Evolutionary conservation across 2,888 invertebrate species (phyloP).

Genomic region (Fragum fragum): DNA sequence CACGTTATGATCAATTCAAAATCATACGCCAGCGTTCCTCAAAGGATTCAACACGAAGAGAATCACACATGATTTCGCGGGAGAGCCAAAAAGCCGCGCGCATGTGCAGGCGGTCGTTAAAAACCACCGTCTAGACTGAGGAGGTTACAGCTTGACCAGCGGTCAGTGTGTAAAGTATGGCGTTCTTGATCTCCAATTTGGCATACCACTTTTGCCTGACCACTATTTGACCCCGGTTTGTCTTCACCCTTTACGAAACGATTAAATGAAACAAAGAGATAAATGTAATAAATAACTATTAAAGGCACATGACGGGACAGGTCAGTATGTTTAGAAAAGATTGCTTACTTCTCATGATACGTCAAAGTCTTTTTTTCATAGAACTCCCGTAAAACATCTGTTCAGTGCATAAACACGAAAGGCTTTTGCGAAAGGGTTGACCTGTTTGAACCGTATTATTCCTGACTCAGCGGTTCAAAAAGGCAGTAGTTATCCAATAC

Average conservation of each 20-base stretch:
- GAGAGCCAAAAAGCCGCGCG: not conserved
- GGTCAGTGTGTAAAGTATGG: not conserved
- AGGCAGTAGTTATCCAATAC: too few relatives aligned
- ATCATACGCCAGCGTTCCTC: not conserved
- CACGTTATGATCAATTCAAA: too few relatives aligned
- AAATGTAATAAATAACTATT: too few relatives aligned
- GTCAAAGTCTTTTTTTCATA: too few relatives aligned
- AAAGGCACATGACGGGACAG: too few relatives aligned
- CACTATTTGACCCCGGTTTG: constrained; percentile 40
- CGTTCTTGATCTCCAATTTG: not conserved
- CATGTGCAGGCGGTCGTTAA: not conserved
- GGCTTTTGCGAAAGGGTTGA: not conserved
- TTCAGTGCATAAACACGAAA: too few relatives aligned
- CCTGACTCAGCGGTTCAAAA: not conserved
- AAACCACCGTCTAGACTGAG: not conserved
- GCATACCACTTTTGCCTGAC: constrained; percentile 48
- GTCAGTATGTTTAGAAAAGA: too few relatives aligned
- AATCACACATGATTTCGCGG: not conserved
- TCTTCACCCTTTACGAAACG: constrained; percentile 8
- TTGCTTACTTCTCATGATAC: too few relatives aligned
- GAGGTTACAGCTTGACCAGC: constrained; percentile 3
- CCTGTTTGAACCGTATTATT: not conserved
- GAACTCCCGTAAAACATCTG: too few relatives aligned
- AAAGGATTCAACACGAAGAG: not conserved
- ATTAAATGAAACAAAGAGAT: not conserved